phyloP scores from a whole-genome alignment of 2,113 vertebrate species.

The Daphoenositta chrysoptera region DNA sequence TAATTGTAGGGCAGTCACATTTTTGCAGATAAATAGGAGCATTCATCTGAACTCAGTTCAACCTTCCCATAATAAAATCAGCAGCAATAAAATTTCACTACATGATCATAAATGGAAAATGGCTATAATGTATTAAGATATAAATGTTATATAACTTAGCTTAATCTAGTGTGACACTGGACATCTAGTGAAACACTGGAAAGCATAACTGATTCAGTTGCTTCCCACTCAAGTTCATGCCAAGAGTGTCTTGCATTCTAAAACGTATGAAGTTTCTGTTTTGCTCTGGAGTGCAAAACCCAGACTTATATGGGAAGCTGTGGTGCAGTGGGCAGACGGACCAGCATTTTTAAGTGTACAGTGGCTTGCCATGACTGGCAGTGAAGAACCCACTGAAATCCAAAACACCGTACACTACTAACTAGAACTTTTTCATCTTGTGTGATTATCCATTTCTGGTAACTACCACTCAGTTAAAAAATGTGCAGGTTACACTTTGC shows the following conservation, averaged over 20 bases:
- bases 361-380: neutral
- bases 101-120: neutral
- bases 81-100: neutral
- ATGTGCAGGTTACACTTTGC: neutral
- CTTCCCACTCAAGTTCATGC: neutral
- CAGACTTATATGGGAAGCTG: neutral
- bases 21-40: neutral
- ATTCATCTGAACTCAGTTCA: neutral
- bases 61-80: neutral
- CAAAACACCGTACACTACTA: neutral
- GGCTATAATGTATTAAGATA: neutral
- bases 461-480: neutral
- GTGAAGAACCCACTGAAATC: neutral
- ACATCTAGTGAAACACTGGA: neutral
- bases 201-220: neutral
- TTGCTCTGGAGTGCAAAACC: neutral
- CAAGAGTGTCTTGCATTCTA: neutral
- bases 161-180: neutral
- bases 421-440: neutral
- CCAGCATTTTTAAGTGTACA: neutral
- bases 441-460: neutral
- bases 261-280: neutral
- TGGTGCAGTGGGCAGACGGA: neutral
- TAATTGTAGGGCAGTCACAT: neutral
- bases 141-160: neutral